These are phyloP conservation scores for Varecia variegata DNA, from an alignment of 2,797 vertebrate species.

Conservation along the genomic window DNA sequence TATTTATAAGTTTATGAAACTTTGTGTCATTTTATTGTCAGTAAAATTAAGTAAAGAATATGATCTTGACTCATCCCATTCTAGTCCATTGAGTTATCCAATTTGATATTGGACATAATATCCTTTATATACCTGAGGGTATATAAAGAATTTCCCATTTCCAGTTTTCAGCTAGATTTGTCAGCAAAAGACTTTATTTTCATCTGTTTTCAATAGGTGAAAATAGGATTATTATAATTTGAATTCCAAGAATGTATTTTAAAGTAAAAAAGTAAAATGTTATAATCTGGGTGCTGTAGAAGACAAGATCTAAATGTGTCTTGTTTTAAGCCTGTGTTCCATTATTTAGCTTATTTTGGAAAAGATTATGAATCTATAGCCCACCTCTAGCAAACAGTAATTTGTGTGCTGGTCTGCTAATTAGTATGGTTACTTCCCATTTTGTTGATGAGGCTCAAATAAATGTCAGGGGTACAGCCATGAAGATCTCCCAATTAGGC, in stretches of 20 bases:
- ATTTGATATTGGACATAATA: too few relatives aligned
- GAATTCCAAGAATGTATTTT: background rate
- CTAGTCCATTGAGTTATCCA: too few relatives aligned
- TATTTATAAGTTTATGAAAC: background rate
- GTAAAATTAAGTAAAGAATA: background rate
- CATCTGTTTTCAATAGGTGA: background rate
- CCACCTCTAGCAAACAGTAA: slow-evolving; percentile 67
- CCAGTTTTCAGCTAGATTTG: background rate
- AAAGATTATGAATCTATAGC: slow-evolving; percentile 65
- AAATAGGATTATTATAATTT: background rate
- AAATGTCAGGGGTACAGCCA: slow-evolving; percentile 88
- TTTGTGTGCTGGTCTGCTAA: slow-evolving; percentile 87
- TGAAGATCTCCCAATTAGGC: slow-evolving; percentile 93
- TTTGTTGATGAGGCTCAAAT: slow-evolving; percentile 88
- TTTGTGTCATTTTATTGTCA: background rate
- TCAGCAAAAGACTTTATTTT: background rate
- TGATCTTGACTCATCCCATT: background rate
- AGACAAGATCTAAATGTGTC: background rate
- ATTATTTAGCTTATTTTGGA: slow-evolving; percentile 19
- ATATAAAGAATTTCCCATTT: background rate
- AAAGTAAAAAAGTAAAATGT: background rate
- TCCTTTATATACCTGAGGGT: background rate
- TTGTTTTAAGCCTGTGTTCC: background rate
- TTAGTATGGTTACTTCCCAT: slow-evolving; percentile 89
- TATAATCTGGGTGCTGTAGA: background rate